Evolutionary conservation across 2,888 invertebrate species (phyloP), one percentile per base, ranked within the genome.

Genomic region (Acanthopleura granulata): DNA sequence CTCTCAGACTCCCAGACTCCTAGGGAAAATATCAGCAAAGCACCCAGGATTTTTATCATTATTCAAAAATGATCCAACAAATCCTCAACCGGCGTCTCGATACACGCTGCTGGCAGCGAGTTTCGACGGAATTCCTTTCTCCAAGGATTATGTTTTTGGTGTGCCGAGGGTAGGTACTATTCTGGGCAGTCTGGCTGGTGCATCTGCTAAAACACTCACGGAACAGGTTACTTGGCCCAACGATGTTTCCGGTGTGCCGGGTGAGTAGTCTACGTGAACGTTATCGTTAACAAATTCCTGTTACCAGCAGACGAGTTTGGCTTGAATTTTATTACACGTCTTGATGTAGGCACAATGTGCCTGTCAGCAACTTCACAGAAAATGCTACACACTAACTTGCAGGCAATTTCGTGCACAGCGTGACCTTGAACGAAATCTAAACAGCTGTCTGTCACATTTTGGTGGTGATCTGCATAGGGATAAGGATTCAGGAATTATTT

Each of bases 181-280:
- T 29, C 27, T 75, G 16, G 6, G 16, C 22, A 66, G 66, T 27
- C 16, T 69, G 12, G 18, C 69, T 22, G 40, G 62, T 15, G 51
- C 69, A 9, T 69, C 22, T 40, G 22, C 18, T 25, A 11, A 69
- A 18, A 40, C 49, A 14, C 1, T 76, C 6, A 62, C 73, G 0
- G 30, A 61, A 25, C 18, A 62, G 3, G 40, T 74, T 0, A 49
- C 49, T 16, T 78, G 78, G 78, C 78, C 78, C 1, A 78, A 78
- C 70, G 76, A 76, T 14, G 57, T 76, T 29, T 51, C 69, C 16
- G 62, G 70, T 18, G 62, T 76, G 0, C 76, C 76, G 71, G 75
- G 75, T 75, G 40, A 72, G 61, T 71, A 4, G 3, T 18, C 18
- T 57, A 57, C 57, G 3, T 57, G 3, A 57, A 57, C 40, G 40